Evolutionary conservation across 64 coral and sea anemone genomes (phyloP), one percentile per base, ranked within the genome.

Genomic region (Acropora yongei): DNA sequence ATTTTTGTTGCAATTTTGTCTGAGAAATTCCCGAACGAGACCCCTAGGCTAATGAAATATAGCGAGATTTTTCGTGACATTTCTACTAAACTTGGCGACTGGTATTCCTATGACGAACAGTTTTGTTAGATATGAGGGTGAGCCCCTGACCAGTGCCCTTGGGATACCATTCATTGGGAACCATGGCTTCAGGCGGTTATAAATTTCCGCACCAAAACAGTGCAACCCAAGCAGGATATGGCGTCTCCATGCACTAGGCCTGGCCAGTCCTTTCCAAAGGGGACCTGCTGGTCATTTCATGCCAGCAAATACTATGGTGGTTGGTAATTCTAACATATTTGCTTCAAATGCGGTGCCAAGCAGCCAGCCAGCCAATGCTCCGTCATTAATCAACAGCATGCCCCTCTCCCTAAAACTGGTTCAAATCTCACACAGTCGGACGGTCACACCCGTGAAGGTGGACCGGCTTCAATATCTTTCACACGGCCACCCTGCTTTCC

Each of bases 131-230:
- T 55, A 55, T 8, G 8, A 55, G 3, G 8, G 50, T 55, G 3
- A 55, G 50, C 50, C 50, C 50, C 50, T 55, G 50, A 55, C 50
- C 50, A 55, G 50, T 55, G 8, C 50, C 74, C 42, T 13, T 76
- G 74, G 74, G 74, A 78, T 78, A 44, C 44, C 44, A 78, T 78
- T 11, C 76, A 78, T 48, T 78, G 76, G 76, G 76, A 78, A 78
- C 44, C 49, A 44, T 78, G 76, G 76, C 11, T 78, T 43, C 44
- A 49, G 76, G 76, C 76, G 14, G 58, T 63, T 63, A 63, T 63
- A 63, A 63, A 63, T 63, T 63, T 63, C 14, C 58, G 58, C 16
- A 13, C 58, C 0, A 63, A 63, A 63, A 8, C 58, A 8, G 58
- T 46, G 43, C 76, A 43, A 78, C 76, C 13, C 18, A 44, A 78